A percentile compares a stretch with the other conserved stretches of the same genome.
Evolutionary conservation across 64 coral and sea anemone species (phyloP).

Genomic region (Stichodactyla mertensii): DNA sequence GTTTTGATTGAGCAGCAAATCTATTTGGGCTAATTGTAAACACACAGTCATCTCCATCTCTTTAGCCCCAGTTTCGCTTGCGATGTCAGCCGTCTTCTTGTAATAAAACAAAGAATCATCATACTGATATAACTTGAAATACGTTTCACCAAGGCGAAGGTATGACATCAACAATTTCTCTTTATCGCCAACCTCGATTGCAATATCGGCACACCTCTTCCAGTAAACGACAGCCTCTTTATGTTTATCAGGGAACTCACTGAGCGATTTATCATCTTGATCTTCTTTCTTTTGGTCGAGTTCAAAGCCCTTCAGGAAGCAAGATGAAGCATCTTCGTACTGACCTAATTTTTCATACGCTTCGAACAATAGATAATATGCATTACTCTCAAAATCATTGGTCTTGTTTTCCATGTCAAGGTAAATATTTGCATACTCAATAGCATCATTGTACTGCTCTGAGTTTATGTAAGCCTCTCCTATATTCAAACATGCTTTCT

Average conservation of each 20-base stretch:
- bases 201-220: too few relatives aligned
- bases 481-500: background rate
- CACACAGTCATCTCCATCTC: background rate
- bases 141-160: background rate
- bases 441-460: background rate
- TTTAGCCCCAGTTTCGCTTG: background rate
- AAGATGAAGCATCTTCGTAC: too few relatives aligned
- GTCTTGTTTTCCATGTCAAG: background rate
- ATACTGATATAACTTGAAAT: background rate
- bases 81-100: background rate
- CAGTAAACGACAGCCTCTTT: too few relatives aligned
- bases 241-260: too few relatives aligned
- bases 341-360: too few relatives aligned
- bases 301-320: too few relatives aligned
- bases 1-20: background rate
- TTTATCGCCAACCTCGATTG: too few relatives aligned
- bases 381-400: too few relatives aligned
- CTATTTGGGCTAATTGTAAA: background rate
- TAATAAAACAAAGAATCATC: background rate
- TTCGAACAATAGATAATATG: too few relatives aligned
- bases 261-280: background rate
- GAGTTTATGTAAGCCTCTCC: background rate
- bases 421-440: background rate
- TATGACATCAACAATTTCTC: background rate
- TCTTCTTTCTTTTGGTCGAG: background rate